Evolutionary conservation across 1,140 invertebrate species (phyloP), one percentile per base, ranked within the genome.

Genomic region (Megalopta genalis): DNA sequence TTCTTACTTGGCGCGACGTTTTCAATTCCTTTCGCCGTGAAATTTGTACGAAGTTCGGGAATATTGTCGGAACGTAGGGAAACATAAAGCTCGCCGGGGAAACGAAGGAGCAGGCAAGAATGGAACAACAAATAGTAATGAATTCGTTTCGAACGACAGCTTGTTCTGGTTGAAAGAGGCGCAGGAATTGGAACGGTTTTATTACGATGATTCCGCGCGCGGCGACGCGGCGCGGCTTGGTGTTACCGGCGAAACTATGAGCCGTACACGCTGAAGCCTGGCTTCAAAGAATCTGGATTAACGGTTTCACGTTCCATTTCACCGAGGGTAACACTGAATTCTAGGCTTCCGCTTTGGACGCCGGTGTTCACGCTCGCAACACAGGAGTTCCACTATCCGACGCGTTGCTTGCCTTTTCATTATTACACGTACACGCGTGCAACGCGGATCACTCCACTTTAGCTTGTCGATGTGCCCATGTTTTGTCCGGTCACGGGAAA

Each of bases 241-340:
- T n/a, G 54, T 57, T 57, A 57, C 54, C 21, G 54, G 8, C 54
- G 54, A 57, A 57, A 57, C 54, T 57, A 57, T 57, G 54, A 57
- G 54, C 54, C 2, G 54, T 6, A n/a, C 49, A 54, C 54, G 54
- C 8, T 9, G 49, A 52, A 52, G 54, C 54, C 54, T 21, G 54
- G 54, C 54, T 57, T 57, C 54, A 57, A 57, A 57, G 54, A 57
- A 57, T 57, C 54, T 57, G 54, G 54, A 57, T 57, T 57, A 57
- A 57, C 54, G 54, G 54, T 57, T 57, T 57, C 54, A 57, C 54
- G 54, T 57, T 57, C 54, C 54, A 57, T 57, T 57, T 57, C 54
- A 57, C 54, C 54, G 54, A 57, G 54, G 54, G 54, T 57, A 57
- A 57, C 54, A 57, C 54, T 57, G 54, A 57, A 57, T 57, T 57